Evolutionary conservation across 2,888 invertebrate species (phyloP), one percentile per base, ranked within the genome.

Genomic region (Drosophila bunnanda): DNA sequence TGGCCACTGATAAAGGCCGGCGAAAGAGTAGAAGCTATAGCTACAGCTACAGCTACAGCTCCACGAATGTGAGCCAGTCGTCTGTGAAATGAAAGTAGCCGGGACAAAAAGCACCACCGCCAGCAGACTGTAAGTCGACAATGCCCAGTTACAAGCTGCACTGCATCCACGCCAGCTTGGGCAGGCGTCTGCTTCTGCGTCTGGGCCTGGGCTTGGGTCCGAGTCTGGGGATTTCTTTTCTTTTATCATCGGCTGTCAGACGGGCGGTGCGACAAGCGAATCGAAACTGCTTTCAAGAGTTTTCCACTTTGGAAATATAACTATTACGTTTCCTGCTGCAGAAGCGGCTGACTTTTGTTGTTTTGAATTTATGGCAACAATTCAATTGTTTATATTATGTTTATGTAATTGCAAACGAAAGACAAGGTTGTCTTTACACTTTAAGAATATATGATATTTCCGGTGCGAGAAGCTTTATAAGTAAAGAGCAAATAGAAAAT

Each of bases 61-160:
- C 4, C 17, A 17, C 25, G n/a, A 22, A 43, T 46, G 28, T 46
- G 38, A 44, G 46, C 50, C 82, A 74, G 69, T 80, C 68, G 77
- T 50, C 85, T 80, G 75, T 83, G 76, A 83, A 83, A 85, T 78
- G 50, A 80, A 80, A 80, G 79, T 77, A 75, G 75, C 66, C 56
- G 41, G 44, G 43, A 64, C 62, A 52, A 46, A 59, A 39, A 34
- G 30, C 67, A 66, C n/a, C n/a, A 43, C 22, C 43, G 25, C 2
- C 22, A n/a, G 30, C 65, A 56, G 52, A 44, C 61, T 53, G 46
- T 20, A 46, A n/a, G 55, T 50, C 48, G 50, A 36, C 54, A 67
- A 28, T 67, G 50, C 30, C 12, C 32, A 57, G 41, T n/a, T 17
- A 15, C 32, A 30, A 20, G 41, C 39, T 28, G 36, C 32, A 50